A percentile compares a stretch with the other conserved stretches of the same genome.
phyloP scores from a whole-genome alignment of 2,797 vertebrate species.

The Thaleichthys pacificus region DNA sequence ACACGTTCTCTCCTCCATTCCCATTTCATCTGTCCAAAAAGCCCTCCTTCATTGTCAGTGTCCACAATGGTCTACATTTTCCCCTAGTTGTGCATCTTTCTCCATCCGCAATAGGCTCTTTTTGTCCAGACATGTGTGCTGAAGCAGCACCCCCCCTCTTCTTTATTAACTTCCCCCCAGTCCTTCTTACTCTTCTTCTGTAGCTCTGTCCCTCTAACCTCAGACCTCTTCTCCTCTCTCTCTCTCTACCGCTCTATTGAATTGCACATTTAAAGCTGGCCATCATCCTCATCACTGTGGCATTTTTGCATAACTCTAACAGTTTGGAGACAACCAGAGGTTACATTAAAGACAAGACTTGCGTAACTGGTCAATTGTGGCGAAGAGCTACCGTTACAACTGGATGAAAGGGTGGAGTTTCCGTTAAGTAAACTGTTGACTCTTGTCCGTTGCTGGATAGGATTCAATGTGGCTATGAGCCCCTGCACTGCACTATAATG shows the following conservation, averaged over 20 bases:
- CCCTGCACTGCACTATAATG: neutral
- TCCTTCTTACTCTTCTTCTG: neutral
- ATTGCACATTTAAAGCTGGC: slow-evolving; percentile 25
- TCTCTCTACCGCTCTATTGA: neutral
- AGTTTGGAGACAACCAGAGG: slow-evolving; percentile 35
- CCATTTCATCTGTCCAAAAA: too few species aligned
- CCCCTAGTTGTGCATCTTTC: neutral
- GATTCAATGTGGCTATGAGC: neutral
- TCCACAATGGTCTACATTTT: neutral
- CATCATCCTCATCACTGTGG: neutral
- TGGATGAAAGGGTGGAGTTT: neutral
- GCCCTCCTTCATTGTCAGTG: too few species aligned
- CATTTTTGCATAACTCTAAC: slow-evolving; percentile 39
- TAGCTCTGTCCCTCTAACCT: neutral
- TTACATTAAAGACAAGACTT: slow-evolving; percentile 37
- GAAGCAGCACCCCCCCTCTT: too few species aligned
- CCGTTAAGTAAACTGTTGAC: neutral
- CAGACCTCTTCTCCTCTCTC: neutral
- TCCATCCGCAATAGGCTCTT: neutral
- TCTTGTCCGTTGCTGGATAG: neutral
- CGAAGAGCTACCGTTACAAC: neutral
- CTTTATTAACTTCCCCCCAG: too few species aligned
- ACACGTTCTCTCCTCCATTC: too few species aligned
- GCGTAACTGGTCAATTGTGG: slow-evolving; percentile 34
- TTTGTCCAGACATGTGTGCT: too few species aligned